Percentiles rank a stretch among this genome's conserved stretches.
These are phyloP conservation scores for Gymnoscopelus microlampas DNA, from an alignment of 2,797 vertebrate genomes.

Conservation along the genomic window DNA sequence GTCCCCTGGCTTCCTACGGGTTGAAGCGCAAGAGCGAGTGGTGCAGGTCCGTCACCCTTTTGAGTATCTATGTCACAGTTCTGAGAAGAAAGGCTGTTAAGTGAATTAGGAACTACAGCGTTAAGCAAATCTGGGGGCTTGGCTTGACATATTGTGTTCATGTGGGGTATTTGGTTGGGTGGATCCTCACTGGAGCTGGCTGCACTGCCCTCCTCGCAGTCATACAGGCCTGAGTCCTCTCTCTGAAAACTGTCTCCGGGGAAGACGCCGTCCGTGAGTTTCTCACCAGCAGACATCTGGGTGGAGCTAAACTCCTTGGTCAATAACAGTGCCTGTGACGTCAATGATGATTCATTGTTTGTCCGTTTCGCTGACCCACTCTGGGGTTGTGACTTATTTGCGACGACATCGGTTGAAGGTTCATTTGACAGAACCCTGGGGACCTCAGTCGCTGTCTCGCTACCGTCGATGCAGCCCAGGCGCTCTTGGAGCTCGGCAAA, in stretches of 20 bases:
- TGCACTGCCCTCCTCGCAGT: slow-evolving; percentile 89
- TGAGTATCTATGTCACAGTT: slow-evolving; percentile 82
- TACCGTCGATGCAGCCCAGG: slow-evolving; percentile 94
- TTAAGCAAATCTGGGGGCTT: slow-evolving; percentile 80
- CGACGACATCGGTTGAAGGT: slow-evolving; percentile 67
- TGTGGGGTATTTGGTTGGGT: slow-evolving; percentile 83
- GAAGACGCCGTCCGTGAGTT: slow-evolving; percentile 55
- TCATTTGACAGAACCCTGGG: slow-evolving; percentile 84
- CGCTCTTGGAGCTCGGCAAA: slow-evolving; percentile 98
- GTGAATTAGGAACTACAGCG: slow-evolving; percentile 31
- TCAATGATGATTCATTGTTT: slow-evolving; percentile 17
- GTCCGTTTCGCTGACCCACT: slow-evolving; percentile 55
- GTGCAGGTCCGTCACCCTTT: slow-evolving; percentile 71
- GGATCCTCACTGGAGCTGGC: slow-evolving; percentile 88
- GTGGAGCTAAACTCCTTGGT: slow-evolving; percentile 45
- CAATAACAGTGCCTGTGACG: slow-evolving; percentile 30
- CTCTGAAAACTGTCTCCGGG: slow-evolving; percentile 79
- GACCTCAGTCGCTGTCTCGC: slow-evolving; percentile 80
- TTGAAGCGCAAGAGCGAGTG: slow-evolving; percentile 57
- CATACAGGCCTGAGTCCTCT: slow-evolving; percentile 86
- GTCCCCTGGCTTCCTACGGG: slow-evolving; percentile 42
- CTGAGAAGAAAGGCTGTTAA: slow-evolving; percentile 74
- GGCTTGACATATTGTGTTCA: slow-evolving; percentile 81
- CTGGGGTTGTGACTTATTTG: slow-evolving; percentile 63
- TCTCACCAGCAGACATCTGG: slow-evolving; percentile 48